A percentile compares a stretch with the other conserved stretches of the same genome.
phyloP scores from a whole-genome alignment of 2,888 invertebrate species.

The Heliconius cydno region DNA sequence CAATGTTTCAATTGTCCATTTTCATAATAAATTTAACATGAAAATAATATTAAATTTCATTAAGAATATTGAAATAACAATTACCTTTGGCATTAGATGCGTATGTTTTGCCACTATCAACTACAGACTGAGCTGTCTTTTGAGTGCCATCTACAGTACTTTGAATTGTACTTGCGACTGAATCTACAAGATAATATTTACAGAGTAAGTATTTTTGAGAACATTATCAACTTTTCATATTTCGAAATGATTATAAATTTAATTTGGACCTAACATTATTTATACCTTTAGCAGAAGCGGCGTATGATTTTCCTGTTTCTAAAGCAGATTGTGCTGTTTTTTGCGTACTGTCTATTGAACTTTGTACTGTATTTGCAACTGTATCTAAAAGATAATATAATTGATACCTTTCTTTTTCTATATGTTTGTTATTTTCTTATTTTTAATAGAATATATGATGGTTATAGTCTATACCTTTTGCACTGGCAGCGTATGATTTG shows the following conservation, averaged over 20 bases:
- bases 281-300: constrained; percentile 48
- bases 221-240: background rate
- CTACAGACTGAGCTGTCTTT: constrained; percentile 59
- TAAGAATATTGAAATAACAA: background rate
- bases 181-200: constrained; percentile 51
- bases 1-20: background rate
- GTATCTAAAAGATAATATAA: constrained; percentile 42
- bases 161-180: constrained; percentile 48
- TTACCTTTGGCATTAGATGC: constrained; percentile 55
- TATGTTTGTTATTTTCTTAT: background rate
- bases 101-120: constrained; percentile 51
- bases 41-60: background rate
- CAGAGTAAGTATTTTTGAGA: background rate
- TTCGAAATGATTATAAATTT: background rate
- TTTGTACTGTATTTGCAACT: constrained; percentile 41
- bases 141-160: constrained; percentile 54
- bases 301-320: constrained; percentile 50
- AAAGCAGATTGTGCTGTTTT: constrained; percentile 58
- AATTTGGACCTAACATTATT: background rate
- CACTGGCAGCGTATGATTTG: constrained; percentile 59
- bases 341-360: constrained; percentile 53
- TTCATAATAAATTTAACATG: background rate
- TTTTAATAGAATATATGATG: background rate
- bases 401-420: background rate
- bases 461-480: constrained; percentile 40